These are phyloP conservation scores for Cirrhinus molitorella DNA, from an alignment of 2,797 vertebrate species.

Conservation along the genomic window DNA sequence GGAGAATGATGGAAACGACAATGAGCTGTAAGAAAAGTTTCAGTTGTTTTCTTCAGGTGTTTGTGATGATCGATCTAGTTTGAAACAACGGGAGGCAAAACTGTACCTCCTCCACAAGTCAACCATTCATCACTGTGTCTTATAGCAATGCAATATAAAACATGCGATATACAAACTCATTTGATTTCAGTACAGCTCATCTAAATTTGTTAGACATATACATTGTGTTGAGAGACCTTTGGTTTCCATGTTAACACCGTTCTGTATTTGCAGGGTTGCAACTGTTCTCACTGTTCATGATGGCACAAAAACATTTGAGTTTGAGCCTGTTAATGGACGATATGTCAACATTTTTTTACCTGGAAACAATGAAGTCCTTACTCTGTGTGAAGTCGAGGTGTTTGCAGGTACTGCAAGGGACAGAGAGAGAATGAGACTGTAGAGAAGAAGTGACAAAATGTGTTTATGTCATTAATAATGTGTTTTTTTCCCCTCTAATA, in stretches of 20 bases:
- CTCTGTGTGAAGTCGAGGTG: conserved; percentile 41
- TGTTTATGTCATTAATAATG: neutral
- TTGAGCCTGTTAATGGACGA: neutral
- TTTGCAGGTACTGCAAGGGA: conserved; percentile 8
- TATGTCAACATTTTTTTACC: conserved; percentile 33
- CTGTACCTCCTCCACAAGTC: neutral
- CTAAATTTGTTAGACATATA: neutral
- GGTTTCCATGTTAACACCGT: neutral
- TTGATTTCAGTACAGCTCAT: neutral
- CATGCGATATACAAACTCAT: too few species aligned
- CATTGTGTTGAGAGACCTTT: neutral
- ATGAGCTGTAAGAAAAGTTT: conserved; percentile 13
- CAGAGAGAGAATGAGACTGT: neutral
- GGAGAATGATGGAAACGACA: conserved; percentile 24
- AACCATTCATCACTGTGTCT: neutral
- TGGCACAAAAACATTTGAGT: neutral
- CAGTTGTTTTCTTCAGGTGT: neutral
- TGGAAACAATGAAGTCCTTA: neutral
- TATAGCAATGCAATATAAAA: too few species aligned
- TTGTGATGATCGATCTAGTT: neutral
- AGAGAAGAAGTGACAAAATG: neutral
- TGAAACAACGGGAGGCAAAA: too few species aligned
- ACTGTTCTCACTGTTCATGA: neutral
- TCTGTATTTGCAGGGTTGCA: neutral
- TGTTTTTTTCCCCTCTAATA: too few species aligned